These are phyloP conservation scores for Stictocephala bisonia DNA, from an alignment of 2,888 invertebrate species.

Conservation along the genomic window DNA sequence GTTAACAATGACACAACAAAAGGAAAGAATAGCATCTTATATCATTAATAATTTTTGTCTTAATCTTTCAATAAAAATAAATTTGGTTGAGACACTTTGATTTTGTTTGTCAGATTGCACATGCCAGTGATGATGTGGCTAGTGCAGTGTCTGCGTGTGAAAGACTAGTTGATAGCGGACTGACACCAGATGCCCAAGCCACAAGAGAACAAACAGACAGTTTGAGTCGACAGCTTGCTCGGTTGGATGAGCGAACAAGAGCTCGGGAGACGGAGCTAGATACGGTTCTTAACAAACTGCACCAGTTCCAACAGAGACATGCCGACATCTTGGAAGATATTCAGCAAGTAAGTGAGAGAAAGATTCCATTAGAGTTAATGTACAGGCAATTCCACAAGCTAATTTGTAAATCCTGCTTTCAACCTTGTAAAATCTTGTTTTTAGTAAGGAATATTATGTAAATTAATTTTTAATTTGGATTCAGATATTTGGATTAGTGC, in stretches of 20 bases:
- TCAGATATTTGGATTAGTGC: too few relatives aligned
- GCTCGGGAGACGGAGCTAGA: constrained; percentile 84
- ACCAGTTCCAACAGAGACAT: constrained; percentile 86
- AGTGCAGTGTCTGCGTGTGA: constrained; percentile 80
- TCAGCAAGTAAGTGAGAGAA: constrained; percentile 73
- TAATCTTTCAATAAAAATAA: too few relatives aligned
- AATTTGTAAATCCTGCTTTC: too few relatives aligned
- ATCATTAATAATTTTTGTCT: too few relatives aligned
- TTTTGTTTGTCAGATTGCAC: constrained; percentile 58
- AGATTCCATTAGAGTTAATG: neutral
- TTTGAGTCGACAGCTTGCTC: constrained; percentile 81
- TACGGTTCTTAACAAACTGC: constrained; percentile 79
- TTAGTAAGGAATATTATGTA: too few relatives aligned
- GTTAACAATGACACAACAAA: too few relatives aligned
- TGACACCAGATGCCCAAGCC: constrained; percentile 81
- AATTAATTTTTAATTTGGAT: too few relatives aligned
- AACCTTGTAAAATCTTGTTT: too few relatives aligned
- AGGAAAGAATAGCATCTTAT: too few relatives aligned
- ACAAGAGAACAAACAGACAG: constrained; percentile 84
- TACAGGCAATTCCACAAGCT: too few relatives aligned
- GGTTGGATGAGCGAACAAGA: constrained; percentile 83
- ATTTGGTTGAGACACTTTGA: too few relatives aligned
- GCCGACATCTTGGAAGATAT: constrained; percentile 81
- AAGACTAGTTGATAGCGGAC: constrained; percentile 69
- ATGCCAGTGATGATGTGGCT: constrained; percentile 64